Evolutionary conservation across 2,113 vertebrate genomes (phyloP), one percentile per base, ranked within the genome.

Genomic region (Trachemys scripta): DNA sequence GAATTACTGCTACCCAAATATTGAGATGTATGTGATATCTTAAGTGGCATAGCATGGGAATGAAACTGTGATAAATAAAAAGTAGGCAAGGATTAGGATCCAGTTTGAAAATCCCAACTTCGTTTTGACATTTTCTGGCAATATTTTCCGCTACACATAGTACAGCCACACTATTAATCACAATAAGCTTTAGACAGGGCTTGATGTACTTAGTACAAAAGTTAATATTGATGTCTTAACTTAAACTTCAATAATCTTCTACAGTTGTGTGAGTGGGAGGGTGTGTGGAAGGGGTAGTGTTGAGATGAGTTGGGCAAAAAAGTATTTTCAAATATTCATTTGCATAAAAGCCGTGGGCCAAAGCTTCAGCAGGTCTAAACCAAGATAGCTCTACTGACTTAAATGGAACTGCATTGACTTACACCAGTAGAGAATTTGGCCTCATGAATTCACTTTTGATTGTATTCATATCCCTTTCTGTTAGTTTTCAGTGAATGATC

Each of bases 301-400:
- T 35, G 31, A 35, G 27, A 92, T 25, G 65, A 95, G 83, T 90
- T 82, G 56, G 42, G 54, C 42, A 56, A 84, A 85, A 91, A 57
- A 5, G 31, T 10, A 5, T 80, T 90, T 75, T 38, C 80, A 97
- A 95, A 91, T 65, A 93, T 1, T 83, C 54, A 80, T 90, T 92
- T 95, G 24, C 17, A 81, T 89, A 87, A 92, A 94, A 94, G 69
- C 7, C 45, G 69, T 35, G 35, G 92, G 90, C 83, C 49, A 79
- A 31, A 89, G 54, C 76, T 90, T 92, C 88, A 87, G n/a, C 10
- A 22, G 65, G 35, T 93, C 89, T 81, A 84, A 81, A 92, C 72
- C 87, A 13, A 11, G 3, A 83, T 85, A 85, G 35, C 82, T 88
- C 81, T 1, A 0, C 53, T 19, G 35, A 59, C 69, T 25, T 75